These are phyloP conservation scores for Lasiommata megera DNA, from an alignment of 2,888 invertebrate genomes.

Conservation along the genomic window DNA sequence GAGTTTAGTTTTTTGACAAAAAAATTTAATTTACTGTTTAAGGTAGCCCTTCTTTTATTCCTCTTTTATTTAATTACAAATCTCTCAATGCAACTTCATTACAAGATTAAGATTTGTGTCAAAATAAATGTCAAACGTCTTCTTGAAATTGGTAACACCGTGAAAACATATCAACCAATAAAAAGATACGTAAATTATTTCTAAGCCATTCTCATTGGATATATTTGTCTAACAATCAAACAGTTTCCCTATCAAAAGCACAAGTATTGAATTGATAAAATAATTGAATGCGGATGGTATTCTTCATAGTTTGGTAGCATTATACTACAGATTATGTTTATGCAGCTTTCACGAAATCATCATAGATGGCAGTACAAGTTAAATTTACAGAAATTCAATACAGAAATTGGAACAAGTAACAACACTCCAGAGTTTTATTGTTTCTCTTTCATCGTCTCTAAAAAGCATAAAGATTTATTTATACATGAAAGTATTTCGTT, in stretches of 20 bases:
- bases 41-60: not conserved
- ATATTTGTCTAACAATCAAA: not conserved
- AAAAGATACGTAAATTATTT: not conserved
- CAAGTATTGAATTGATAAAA: conserved; percentile 13
- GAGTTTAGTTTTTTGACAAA: not conserved
- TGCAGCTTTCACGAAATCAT: conserved; percentile 7
- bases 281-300: not conserved
- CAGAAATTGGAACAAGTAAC: conserved; percentile 36
- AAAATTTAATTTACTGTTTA: not conserved
- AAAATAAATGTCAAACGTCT: conserved; percentile 37
- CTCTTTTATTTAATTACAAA: not conserved
- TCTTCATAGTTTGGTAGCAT: conserved; percentile 9
- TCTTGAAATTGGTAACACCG: conserved; percentile 29
- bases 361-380: conserved; percentile 61
- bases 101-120: conserved; percentile 50
- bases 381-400: conserved; percentile 63
- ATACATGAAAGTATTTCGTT: conserved; percentile 21
- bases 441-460: conserved; percentile 61
- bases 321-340: not conserved
- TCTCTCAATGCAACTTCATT: conserved; percentile 9
- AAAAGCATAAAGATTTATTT: conserved; percentile 33
- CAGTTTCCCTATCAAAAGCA: conserved; percentile 29
- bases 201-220: conserved; percentile 21
- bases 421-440: conserved; percentile 45
- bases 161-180: conserved; percentile 30